A percentile compares a stretch with the other conserved stretches of the same genome.
These are phyloP conservation scores for Galagoides demidoff DNA, from an alignment of 2,797 vertebrate species.

Conservation along the genomic window DNA sequence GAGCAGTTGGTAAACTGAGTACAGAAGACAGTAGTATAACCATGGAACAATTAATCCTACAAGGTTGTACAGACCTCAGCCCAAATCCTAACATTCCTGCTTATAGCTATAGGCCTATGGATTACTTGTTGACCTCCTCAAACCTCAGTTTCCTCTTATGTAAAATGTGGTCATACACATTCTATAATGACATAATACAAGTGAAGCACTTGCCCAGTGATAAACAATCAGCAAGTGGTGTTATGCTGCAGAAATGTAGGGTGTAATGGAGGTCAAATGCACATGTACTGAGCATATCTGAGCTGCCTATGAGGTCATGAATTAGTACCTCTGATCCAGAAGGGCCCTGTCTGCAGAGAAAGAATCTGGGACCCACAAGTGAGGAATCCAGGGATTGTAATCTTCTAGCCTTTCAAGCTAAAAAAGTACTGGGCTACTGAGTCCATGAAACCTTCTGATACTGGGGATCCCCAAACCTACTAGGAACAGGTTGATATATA, in stretches of 20 bases:
- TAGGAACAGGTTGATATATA: neutral
- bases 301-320: neutral
- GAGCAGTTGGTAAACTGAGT: neutral
- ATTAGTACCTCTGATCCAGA: neutral
- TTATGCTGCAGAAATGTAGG: neutral
- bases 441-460: neutral
- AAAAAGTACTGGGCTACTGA: neutral
- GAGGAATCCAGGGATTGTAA: neutral
- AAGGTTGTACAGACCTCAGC: neutral
- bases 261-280: neutral
- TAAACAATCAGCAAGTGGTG: neutral
- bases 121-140: slow-evolving; percentile 8
- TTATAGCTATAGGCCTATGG: neutral
- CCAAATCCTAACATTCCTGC: neutral
- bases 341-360: neutral
- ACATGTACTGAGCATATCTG: neutral
- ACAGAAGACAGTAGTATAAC: neutral
- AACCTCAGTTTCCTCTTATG: neutral
- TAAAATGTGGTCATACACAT: neutral
- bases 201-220: neutral
- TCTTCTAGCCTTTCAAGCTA: neutral
- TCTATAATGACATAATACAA: neutral
- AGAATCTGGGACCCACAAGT: neutral
- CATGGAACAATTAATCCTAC: neutral
- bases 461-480: neutral